A percentile compares a stretch with the other conserved stretches of the same genome.
Conservation (phyloP, 2,888 invertebrate genomes). For the Xanthorhoe spadicearia region DNA sequence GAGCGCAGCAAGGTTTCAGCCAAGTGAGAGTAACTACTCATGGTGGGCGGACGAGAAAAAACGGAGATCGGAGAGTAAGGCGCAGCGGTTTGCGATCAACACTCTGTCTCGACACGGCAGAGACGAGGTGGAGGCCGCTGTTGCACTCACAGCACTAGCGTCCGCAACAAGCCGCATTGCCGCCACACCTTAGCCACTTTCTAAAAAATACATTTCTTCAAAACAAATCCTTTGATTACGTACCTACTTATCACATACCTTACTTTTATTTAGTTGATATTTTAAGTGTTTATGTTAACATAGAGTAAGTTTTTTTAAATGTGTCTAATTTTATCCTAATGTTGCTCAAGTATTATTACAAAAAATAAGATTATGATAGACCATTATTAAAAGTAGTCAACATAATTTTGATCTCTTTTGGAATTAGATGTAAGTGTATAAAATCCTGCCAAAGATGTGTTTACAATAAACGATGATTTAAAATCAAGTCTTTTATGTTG, state of each 20-base stretch:
- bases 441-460: conserved; percentile 72
- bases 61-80: conserved; percentile 62
- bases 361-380: conserved; percentile 50
- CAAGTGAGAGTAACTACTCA: conserved; percentile 88
- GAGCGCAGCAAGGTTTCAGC: conserved; percentile 90
- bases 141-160: conserved; percentile 89
- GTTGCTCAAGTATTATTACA: conserved; percentile 68
- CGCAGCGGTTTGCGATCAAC: conserved; percentile 60
- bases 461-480: conserved; percentile 48
- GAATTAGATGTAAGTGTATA: conserved; percentile 60
- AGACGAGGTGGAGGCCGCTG: conserved; percentile 91
- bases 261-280: conserved; percentile 20
- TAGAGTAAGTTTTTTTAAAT: conserved; percentile 24
- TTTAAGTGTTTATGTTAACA: conserved; percentile 38
- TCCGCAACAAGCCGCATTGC: conserved; percentile 69
- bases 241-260: conserved; percentile 17
- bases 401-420: conserved; percentile 74
- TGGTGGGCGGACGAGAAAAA: conserved; percentile 84
- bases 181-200: conserved; percentile 42
- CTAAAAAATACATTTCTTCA: neutral
- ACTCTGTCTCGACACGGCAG: conserved; percentile 82
- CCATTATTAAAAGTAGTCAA: conserved; percentile 54
- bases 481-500: conserved; percentile 39
- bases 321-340: conserved; percentile 36
- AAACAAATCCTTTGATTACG: conserved; percentile 8